A percentile compares a stretch with the other conserved stretches of the same genome.
phyloP scores from a whole-genome alignment of 2,888 invertebrate genomes.

The Pteria penguin region DNA sequence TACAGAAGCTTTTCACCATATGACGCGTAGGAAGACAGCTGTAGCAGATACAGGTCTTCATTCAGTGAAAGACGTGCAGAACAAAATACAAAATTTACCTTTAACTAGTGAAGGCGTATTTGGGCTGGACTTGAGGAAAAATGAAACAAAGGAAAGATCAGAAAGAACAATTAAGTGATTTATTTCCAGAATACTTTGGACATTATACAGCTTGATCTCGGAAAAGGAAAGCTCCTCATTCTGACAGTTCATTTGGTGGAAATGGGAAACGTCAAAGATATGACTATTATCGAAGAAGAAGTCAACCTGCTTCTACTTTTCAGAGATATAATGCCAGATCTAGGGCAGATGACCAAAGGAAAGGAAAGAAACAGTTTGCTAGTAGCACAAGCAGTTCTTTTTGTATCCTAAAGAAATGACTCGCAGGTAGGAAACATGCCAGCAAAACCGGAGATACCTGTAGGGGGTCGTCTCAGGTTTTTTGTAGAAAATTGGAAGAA shows the following conservation, averaged over 20 bases:
- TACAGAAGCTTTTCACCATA: constrained; percentile 32
- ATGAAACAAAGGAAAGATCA: not conserved
- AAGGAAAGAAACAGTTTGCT: too few species aligned
- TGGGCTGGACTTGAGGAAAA: constrained; percentile 34
- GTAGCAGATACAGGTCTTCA: constrained; percentile 38
- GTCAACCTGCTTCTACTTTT: too few species aligned
- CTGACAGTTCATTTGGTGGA: too few species aligned
- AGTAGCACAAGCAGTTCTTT: not conserved
- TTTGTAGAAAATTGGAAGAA: constrained; percentile 1
- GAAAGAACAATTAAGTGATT: constrained; percentile 30
- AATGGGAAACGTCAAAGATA: too few species aligned
- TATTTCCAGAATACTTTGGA: constrained; percentile 23
- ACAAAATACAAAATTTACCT: constrained; percentile 26
- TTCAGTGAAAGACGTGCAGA: constrained; percentile 29
- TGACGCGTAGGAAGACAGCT: constrained; percentile 20
- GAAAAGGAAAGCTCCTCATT: too few species aligned
- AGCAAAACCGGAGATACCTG: constrained; percentile 41
- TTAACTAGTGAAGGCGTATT: constrained; percentile 33
- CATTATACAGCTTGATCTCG: too few species aligned
- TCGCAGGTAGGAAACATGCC: constrained; percentile 3
- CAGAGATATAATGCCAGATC: too few species aligned
- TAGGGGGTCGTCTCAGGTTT: constrained; percentile 34
- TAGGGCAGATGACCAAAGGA: too few species aligned
- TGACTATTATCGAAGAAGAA: too few species aligned
- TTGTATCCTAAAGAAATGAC: not conserved